Evolutionary conservation across 2,113 vertebrate species (phyloP), one percentile per base, ranked within the genome.

Genomic region (Acrocephalus arundinaceus): DNA sequence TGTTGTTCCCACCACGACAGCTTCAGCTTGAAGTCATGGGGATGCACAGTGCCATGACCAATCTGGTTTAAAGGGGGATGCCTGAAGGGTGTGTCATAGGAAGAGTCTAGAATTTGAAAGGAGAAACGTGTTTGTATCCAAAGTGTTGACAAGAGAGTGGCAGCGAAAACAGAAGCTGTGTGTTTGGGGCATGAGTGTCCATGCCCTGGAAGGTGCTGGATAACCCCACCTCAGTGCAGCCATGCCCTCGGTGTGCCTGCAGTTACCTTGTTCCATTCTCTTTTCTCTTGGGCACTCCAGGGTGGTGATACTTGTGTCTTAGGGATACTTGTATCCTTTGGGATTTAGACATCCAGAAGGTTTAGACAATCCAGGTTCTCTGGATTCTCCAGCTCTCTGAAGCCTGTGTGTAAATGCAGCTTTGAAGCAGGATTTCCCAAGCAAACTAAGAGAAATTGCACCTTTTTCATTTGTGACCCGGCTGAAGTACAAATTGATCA

Each of bases 61-160:
- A 73, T 88, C 33, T 71, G 68, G 43, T 84, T 94, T 74, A 24
- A 41, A 90, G 72, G 68, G 48, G 59, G 19, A 90, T 92, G 65
- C 89, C 89, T 90, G 68, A 92, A 74, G 51, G 74, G 39, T 85
- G 93, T 95, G 88, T 95, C 90, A 74, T 37, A 67, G 59, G 4
- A 74, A 33, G 57, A 74, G 37, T 74, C 39, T 52, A 92, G 89
- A 62, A 66, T 49, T 27, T 55, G 72, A 66, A 72, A 76, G 52
- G 15, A 86, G 58, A 79, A 66, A 43, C 0, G 0, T 22, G n/a
- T 16, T 51, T 30, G 18, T 49, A 25, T 27, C 83, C 51, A 37
- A 18, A 67, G 67, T 6, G 39, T 41, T 58, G 81, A 68, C 27
- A 8, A 23, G 71, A 72, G 31, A 33, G 49, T 12, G 48, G 23